phyloP scores from a whole-genome alignment of 1,140 invertebrate species.

The Delia radicum region DNA sequence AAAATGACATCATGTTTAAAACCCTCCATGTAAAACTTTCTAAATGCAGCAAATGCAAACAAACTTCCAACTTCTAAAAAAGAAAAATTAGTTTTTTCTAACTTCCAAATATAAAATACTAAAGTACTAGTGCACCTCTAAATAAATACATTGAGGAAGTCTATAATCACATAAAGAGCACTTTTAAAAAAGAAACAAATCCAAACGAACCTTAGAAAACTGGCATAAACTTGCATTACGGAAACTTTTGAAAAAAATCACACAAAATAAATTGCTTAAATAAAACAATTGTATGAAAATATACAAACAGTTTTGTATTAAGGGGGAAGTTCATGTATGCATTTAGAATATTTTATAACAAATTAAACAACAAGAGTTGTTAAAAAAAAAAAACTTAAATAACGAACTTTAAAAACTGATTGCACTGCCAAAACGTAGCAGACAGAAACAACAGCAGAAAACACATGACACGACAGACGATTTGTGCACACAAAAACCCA shows the following conservation, averaged over 20 bases:
- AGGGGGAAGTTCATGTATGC: background rate
- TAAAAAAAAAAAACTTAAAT: background rate
- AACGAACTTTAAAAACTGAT: background rate
- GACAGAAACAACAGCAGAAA: background rate
- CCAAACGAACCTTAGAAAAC: no score
- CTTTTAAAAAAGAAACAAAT: background rate
- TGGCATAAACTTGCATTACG: background rate
- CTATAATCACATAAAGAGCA: background rate
- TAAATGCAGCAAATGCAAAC: no score
- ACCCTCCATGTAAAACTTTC: no score
- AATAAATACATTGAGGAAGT: background rate
- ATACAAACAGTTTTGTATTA: background rate
- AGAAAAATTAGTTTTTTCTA: no score
- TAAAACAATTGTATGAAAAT: background rate
- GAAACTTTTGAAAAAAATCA: background rate
- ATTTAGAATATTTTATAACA: background rate
- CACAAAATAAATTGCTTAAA: background rate
- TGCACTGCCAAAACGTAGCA: background rate
- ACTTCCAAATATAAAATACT: no score
- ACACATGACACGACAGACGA: background rate
- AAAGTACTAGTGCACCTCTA: no score
- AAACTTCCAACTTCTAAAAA: no score
- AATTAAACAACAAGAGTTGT: background rate
- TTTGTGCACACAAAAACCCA: background rate
- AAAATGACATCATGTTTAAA: no score